Base-by-base conservation (phyloP, 2,113 vertebrate genomes). In the Tachycineta bicolor region DNA sequence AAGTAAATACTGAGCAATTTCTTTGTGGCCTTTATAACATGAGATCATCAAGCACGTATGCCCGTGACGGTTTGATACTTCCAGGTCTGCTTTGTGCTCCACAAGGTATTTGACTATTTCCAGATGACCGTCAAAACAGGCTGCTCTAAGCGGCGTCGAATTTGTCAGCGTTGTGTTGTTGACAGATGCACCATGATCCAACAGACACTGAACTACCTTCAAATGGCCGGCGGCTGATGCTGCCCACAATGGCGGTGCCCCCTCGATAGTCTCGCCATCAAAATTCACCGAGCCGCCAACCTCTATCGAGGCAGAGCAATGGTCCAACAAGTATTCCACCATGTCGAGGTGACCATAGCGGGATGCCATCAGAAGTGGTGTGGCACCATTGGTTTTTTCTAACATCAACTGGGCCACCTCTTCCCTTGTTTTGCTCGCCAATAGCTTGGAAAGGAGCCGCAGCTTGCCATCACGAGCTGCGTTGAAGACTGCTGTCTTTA, bases 1-100 rank as follows among this genome's bases (percentile, higher is more conserved):
- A 95, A 99, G 98, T 85, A 99, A 98, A 97, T 99, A 99, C 97
- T 99, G 98, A 10, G 99, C 99, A 34, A 99, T 99, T 92, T 99
- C 99, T 92, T 99, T 99, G 97, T 99, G 99, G 64, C 99, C 99
- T 94, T 99, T 99, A 97, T 99, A 99, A 95, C 99, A 99, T 11
- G 99, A 99, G 86, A 99, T 99, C 99, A 99, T 99, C 70, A 99
- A 98, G 96, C 99, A 99, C 0, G 99, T 99, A 93, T 99, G 99
- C 2, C 99, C 99, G 6, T 99, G 99, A 49, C 99, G 98, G 96
- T 99, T 99, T 25, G 99, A 99, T 68, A 99, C 99, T 95, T 99
- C 99, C 97, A 99, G 79, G 89, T 99, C 99, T 46, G 99, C 99
- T 95, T 98, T 98, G 97, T 99, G 99, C 94, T 99, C 99, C 96